phyloP scores from a whole-genome alignment of 2,797 vertebrate genomes.

The Gadopsis bispinosus region DNA sequence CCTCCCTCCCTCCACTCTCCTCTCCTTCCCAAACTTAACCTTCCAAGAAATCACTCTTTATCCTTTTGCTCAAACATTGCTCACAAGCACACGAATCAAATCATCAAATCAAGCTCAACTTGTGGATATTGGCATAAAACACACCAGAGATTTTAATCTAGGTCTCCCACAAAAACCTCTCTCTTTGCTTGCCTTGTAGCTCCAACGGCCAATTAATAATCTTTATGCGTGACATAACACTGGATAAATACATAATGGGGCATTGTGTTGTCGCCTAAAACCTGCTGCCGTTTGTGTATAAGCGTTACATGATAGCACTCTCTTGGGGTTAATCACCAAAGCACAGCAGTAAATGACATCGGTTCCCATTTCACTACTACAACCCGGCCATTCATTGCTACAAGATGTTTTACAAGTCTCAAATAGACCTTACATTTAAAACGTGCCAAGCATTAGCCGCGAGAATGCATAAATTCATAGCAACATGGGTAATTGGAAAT shows the following conservation, averaged over 20 bases:
- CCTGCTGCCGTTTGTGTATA: conserved; percentile 28
- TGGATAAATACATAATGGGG: conserved; percentile 44
- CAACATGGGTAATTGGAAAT: conserved; percentile 38
- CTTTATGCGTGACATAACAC: conserved; percentile 36
- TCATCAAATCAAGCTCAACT: conserved; percentile 19
- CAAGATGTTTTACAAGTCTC: conserved; percentile 34
- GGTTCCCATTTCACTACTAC: conserved; percentile 43
- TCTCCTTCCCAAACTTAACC: conserved; percentile 18
- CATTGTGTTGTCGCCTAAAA: conserved; percentile 44
- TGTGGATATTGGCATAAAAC: conserved; percentile 34
- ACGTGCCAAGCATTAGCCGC: conserved; percentile 26
- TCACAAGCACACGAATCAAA: conserved; percentile 19
- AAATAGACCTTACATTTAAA: conserved; percentile 32
- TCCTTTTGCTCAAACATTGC: conserved; percentile 39
- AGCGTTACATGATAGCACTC: conserved; percentile 49
- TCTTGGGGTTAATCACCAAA: conserved; percentile 50
- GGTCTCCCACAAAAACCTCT: conserved; percentile 28
- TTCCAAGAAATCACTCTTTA: conserved; percentile 36
- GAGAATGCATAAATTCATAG: conserved; percentile 45
- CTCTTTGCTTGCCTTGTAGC: neutral
- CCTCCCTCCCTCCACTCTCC: conserved; percentile 14
- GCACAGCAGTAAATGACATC: conserved; percentile 35
- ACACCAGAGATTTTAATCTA: conserved; percentile 26
- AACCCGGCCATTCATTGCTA: conserved; percentile 38
- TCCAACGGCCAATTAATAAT: conserved; percentile 42